Percentiles rank a stretch among this genome's conserved stretches.
These are phyloP conservation scores for Neopelma chrysocephalum DNA, from an alignment of 2,797 vertebrate genomes.

Conservation along the genomic window DNA sequence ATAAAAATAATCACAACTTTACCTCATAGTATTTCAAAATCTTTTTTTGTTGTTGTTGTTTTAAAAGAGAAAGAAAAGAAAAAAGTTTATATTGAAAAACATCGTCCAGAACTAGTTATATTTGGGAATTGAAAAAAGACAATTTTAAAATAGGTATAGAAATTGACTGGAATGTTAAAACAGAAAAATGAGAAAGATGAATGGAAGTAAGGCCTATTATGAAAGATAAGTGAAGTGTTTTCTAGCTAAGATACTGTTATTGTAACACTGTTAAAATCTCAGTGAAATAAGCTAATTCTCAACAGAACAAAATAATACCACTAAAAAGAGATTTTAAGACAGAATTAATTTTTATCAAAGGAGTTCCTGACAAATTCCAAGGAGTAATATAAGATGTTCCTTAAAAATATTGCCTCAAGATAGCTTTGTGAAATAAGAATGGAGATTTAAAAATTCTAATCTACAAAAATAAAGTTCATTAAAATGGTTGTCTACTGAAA, in stretches of 20 bases:
- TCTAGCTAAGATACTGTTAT: background rate
- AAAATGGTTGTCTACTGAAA: background rate
- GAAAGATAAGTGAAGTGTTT: background rate
- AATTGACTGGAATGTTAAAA: background rate
- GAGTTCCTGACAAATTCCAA: background rate
- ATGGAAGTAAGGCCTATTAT: background rate
- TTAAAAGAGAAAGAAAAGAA: too few species aligned
- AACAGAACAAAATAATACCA: background rate
- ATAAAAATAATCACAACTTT: background rate
- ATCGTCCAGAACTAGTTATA: background rate
- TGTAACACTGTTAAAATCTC: background rate
- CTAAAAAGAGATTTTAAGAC: background rate
- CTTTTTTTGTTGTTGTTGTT: too few species aligned
- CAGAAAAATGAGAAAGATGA: background rate
- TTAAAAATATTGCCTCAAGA: background rate
- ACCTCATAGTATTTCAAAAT: background rate
- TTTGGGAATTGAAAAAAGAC: background rate
- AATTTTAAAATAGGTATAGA: background rate
- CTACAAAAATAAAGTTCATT: background rate
- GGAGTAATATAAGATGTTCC: background rate
- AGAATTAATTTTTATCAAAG: background rate
- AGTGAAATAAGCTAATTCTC: background rate
- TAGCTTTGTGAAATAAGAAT: background rate
- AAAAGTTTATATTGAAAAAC: background rate
- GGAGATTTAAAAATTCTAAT: background rate